Percentiles rank a stretch among this genome's conserved stretches.
phyloP scores from a whole-genome alignment of 2,797 vertebrate species.

The Danionella dracula region DNA sequence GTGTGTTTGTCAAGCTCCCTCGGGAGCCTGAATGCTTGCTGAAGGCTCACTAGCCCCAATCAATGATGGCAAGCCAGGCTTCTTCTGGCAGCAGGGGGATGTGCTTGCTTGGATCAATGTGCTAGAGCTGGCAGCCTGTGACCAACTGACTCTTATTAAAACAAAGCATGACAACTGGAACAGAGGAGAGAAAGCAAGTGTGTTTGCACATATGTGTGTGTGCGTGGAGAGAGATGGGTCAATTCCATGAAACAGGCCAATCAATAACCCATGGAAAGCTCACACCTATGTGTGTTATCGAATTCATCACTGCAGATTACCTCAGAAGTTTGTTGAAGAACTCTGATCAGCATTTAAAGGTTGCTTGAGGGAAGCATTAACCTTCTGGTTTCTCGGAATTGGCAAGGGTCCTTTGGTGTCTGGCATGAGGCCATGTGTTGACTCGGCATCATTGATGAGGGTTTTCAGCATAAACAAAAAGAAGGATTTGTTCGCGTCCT shows the following conservation, averaged over 20 bases:
- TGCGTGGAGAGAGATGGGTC: not conserved
- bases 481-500: not conserved
- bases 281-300: not conserved
- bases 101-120: constrained; percentile 39
- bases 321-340: not conserved
- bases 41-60: constrained; percentile 28
- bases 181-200: not conserved
- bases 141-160: constrained; percentile 33
- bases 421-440: constrained; percentile 4
- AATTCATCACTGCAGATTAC: not conserved
- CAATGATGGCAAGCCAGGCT: constrained; percentile 27
- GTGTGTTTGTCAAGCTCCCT: not conserved
- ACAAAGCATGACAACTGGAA: constrained; percentile 22
- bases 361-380: constrained; percentile 17
- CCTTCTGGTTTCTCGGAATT: not conserved
- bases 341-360: constrained; percentile 9
- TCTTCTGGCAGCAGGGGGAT: constrained; percentile 29
- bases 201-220: not conserved
- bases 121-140: constrained; percentile 25
- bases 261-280: not conserved
- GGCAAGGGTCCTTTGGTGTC: not conserved
- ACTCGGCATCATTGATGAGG: not conserved
- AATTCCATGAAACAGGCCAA: too few relatives aligned
- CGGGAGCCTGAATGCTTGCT: not conserved
- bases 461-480: not conserved